A percentile compares a stretch with the other conserved stretches of the same genome.
phyloP scores from a whole-genome alignment of 2,113 vertebrate genomes.

The Hippoglossus stenolepis region DNA sequence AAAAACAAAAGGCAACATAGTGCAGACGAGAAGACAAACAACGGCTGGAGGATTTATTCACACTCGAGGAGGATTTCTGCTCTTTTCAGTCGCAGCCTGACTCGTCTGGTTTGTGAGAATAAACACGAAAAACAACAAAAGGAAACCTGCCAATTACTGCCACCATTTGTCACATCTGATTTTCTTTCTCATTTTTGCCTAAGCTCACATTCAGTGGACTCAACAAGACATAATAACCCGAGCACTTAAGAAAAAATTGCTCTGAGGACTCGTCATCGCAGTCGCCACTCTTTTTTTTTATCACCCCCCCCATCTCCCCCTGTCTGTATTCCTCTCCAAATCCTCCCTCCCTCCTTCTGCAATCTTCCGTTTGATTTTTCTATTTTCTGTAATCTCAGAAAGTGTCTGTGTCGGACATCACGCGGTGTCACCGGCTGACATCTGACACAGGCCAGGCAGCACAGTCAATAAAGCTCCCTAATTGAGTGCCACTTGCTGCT shows the following conservation, averaged over 20 bases:
- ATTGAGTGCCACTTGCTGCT: constrained; percentile 81
- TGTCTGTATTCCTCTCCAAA: constrained; percentile 26
- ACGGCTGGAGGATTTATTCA: constrained; percentile 41
- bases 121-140: constrained; percentile 56
- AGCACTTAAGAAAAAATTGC: constrained; percentile 24
- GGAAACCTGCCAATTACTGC: constrained; percentile 52
- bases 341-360: constrained; percentile 29
- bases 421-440: constrained; percentile 69
- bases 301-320: constrained; percentile 25
- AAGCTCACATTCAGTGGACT: not conserved
- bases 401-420: constrained; percentile 58
- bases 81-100: not conserved
- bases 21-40: constrained; percentile 46
- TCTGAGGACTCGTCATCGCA: constrained; percentile 17
- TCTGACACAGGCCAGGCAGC: constrained; percentile 74
- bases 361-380: constrained; percentile 66
- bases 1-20: constrained; percentile 56
- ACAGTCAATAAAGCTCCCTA: constrained; percentile 80
- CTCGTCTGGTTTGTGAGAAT: constrained; percentile 29
- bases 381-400: constrained; percentile 77
- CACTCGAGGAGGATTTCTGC: constrained; percentile 20
- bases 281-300: constrained; percentile 15
- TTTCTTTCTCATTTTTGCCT: constrained; percentile 11
- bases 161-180: constrained; percentile 33
- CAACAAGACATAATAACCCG: constrained; percentile 19